phyloP scores from a whole-genome alignment of 2,888 invertebrate species.

The Ctena decussata region DNA sequence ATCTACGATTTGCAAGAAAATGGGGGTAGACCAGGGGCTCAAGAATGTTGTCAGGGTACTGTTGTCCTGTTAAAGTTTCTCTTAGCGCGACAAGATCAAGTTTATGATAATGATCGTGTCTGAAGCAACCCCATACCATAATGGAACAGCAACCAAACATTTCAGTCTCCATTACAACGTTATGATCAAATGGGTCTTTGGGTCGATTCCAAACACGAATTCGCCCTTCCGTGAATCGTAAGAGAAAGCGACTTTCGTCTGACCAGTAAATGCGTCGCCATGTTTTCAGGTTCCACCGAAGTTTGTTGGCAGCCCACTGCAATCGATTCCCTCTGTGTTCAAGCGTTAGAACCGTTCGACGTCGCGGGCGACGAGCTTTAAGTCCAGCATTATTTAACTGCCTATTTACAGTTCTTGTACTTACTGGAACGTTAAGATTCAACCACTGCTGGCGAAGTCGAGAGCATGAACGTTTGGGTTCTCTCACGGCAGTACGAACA shows the following conservation, averaged over 20 bases:
- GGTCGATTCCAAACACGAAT: conserved; percentile 17
- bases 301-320: conserved; percentile 7
- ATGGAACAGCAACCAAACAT: conserved; percentile 13
- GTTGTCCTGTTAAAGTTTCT: conserved; percentile 17
- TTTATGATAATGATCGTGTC: conserved; percentile 7
- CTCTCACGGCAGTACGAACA: background rate
- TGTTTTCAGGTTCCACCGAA: background rate
- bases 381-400: background rate
- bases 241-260: conserved; percentile 12
- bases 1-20: background rate
- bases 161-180: conserved; percentile 11
- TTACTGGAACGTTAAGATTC: background rate
- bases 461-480: background rate
- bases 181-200: background rate
- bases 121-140: conserved; percentile 21
- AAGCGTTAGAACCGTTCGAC: background rate
- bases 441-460: background rate
- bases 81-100: conserved; percentile 1
- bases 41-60: background rate
- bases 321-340: background rate
- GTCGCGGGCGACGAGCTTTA: background rate
- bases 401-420: conserved; percentile 5
- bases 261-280: conserved; percentile 16
- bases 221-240: background rate
- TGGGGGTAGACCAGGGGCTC: background rate